Evolutionary conservation across 2,797 vertebrate genomes (phyloP).

Genomic region (Chelidonichthys spinosus): DNA sequence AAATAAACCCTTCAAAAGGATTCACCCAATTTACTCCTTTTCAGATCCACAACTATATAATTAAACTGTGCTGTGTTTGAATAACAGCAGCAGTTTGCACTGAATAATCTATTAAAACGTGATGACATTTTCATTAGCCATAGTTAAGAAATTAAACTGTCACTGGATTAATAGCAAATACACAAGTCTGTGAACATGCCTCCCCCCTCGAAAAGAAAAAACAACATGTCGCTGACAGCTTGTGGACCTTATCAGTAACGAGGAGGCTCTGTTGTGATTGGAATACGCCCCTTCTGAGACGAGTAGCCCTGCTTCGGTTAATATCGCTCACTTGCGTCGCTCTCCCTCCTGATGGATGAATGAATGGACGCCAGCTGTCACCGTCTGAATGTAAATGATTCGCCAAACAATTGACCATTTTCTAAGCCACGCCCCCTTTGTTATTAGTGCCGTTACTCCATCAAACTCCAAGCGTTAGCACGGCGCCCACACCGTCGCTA

Average conservation of each 20-base stretch:
- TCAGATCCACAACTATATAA: slow-evolving; percentile 28
- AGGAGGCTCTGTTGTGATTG: slow-evolving; percentile 41
- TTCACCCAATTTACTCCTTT: slow-evolving; percentile 24
- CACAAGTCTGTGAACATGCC: slow-evolving; percentile 24
- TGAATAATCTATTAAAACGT: slow-evolving; percentile 8
- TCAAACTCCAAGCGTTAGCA: too few species aligned
- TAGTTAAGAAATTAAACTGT: slow-evolving; percentile 34
- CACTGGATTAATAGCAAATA: slow-evolving; percentile 36
- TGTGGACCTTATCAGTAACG: slow-evolving; percentile 37
- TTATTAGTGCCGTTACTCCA: background rate
- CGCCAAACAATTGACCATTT: slow-evolving; percentile 35
- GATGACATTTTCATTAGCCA: slow-evolving; percentile 19
- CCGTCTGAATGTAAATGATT: slow-evolving; percentile 35
- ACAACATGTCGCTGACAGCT: slow-evolving; percentile 32
- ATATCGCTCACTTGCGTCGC: slow-evolving; percentile 39
- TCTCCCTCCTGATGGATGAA: slow-evolving; percentile 43
- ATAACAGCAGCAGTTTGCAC: slow-evolving; percentile 8
- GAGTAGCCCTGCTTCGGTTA: slow-evolving; percentile 35
- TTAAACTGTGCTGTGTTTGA: slow-evolving; percentile 23
- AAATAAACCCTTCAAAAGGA: slow-evolving; percentile 43
- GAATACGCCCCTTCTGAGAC: slow-evolving; percentile 31
- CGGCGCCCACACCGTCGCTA: too few species aligned
- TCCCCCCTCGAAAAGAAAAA: background rate
- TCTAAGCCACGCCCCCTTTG: background rate
- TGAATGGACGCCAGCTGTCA: slow-evolving; percentile 49